A percentile compares a stretch with the other conserved stretches of the same genome.
Evolutionary conservation across 1,140 invertebrate genomes (phyloP).

Genomic region (Tetragnatha versicolor): DNA sequence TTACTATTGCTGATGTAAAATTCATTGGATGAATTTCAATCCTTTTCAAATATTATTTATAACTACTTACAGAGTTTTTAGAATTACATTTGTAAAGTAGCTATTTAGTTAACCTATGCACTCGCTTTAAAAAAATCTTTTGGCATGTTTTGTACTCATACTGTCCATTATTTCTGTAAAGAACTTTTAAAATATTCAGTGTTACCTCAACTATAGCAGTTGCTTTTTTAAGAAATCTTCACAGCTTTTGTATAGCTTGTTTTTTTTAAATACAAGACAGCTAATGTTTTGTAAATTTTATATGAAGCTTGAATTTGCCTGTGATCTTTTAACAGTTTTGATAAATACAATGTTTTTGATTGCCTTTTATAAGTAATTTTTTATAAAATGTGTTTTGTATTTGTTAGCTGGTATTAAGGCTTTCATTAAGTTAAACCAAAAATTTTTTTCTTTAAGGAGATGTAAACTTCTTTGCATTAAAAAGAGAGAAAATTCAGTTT

Average conservation of each 20-base stretch:
- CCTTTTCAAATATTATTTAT: not conserved
- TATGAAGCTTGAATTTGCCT: constrained; percentile 37
- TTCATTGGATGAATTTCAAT: not conserved
- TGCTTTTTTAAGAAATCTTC: not conserved
- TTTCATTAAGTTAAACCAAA: too few relatives aligned
- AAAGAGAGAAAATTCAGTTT: too few relatives aligned
- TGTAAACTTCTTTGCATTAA: too few relatives aligned
- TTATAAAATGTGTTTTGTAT: too few relatives aligned
- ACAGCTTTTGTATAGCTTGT: not conserved
- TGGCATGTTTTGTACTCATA: not conserved
- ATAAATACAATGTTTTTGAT: constrained; percentile 30
- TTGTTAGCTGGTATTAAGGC: too few relatives aligned
- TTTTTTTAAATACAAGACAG: not conserved
- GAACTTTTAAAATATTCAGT: not conserved
- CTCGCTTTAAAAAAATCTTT: not conserved
- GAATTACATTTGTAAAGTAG: not conserved
- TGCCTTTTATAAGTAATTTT: constrained; percentile 38
- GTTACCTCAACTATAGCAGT: not conserved
- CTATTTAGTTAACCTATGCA: not conserved
- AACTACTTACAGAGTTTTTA: not conserved
- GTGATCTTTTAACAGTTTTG: constrained; percentile 49
- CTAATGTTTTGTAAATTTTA: constrained; percentile 14
- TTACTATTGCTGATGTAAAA: not conserved
- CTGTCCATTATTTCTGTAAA: not conserved
- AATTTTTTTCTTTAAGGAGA: too few relatives aligned